Percentiles rank a stretch among this genome's conserved stretches.
Evolutionary conservation across 2,888 invertebrate species (phyloP).

Genomic region (Buathra laborator): DNA sequence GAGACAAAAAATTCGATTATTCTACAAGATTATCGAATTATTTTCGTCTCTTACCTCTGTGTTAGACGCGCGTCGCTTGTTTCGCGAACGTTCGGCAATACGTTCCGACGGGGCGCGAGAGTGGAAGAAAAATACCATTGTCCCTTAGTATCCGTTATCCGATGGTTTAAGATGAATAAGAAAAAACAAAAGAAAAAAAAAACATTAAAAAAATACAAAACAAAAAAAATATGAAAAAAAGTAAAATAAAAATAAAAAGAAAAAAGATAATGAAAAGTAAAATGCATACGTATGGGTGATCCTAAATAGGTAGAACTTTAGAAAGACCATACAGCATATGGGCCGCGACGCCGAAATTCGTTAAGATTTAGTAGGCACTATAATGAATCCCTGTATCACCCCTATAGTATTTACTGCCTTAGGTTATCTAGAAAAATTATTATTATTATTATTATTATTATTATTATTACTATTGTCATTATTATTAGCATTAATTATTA

Average conservation of each 20-base stretch:
- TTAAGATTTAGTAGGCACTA: slow-evolving; percentile 83
- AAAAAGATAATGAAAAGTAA: slow-evolving; percentile 32
- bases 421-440: slow-evolving; percentile 83
- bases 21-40: slow-evolving; percentile 36
- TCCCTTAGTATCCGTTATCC: slow-evolving; percentile 50
- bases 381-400: slow-evolving; percentile 80
- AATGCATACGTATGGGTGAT: slow-evolving; percentile 73
- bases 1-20: slow-evolving; percentile 10
- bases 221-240: slow-evolving; percentile 12
- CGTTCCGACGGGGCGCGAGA: slow-evolving; percentile 40
- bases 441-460: slow-evolving; percentile 80
- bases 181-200: slow-evolving; percentile 1
- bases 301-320: slow-evolving; percentile 70
- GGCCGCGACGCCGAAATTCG: slow-evolving; percentile 76
- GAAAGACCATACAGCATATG: slow-evolving; percentile 71
- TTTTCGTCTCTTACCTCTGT: slow-evolving; percentile 17
- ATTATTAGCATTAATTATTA: slow-evolving; percentile 75
- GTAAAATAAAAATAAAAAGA: slow-evolving; percentile 29
- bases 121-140: slow-evolving; percentile 45
- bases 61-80: slow-evolving; percentile 45
- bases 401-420: slow-evolving; percentile 81
- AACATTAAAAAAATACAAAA: slow-evolving; percentile 21
- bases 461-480: slow-evolving; percentile 75
- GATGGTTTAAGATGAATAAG: slow-evolving; percentile 20
- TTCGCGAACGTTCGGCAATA: slow-evolving; percentile 40